Conservation (phyloP, 2,888 invertebrate genomes). For the Adelognathus sp. region DNA sequence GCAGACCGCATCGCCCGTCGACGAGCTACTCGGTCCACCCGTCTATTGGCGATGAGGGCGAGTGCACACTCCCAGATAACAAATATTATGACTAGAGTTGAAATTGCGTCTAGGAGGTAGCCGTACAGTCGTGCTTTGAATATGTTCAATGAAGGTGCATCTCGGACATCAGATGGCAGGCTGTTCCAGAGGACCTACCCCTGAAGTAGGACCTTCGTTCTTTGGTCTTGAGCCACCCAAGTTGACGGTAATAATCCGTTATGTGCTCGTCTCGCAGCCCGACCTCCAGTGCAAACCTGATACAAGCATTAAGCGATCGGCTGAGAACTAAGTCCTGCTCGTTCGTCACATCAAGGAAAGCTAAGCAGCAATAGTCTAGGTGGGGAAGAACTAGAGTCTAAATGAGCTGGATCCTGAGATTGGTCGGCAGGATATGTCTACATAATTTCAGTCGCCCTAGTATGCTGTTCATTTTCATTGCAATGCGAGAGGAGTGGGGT, state of each 20-base stretch:
- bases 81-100: not conserved
- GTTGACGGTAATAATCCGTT: not conserved
- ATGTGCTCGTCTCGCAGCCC: not conserved
- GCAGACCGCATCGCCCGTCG: not conserved
- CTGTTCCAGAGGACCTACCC: not conserved
- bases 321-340: constrained; percentile 16
- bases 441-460: constrained; percentile 16
- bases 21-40: not conserved
- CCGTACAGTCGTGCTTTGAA: not conserved
- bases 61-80: too few relatives aligned
- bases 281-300: constrained; percentile 5
- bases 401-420: not conserved
- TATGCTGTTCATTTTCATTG: not conserved
- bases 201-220: not conserved
- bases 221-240: constrained; percentile 10
- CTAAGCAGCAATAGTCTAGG: constrained; percentile 15
- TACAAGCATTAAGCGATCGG: constrained; percentile 9
- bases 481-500: not conserved
- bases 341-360: not conserved
- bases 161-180: not conserved
- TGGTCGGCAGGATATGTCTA: not conserved
- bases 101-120: not conserved
- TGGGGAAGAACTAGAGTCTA: constrained; percentile 9
- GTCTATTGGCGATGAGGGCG: not conserved
- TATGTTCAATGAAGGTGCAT: not conserved